These are phyloP conservation scores for Hydropsyche betteni DNA, from an alignment of 2,888 invertebrate species.

Conservation along the genomic window DNA sequence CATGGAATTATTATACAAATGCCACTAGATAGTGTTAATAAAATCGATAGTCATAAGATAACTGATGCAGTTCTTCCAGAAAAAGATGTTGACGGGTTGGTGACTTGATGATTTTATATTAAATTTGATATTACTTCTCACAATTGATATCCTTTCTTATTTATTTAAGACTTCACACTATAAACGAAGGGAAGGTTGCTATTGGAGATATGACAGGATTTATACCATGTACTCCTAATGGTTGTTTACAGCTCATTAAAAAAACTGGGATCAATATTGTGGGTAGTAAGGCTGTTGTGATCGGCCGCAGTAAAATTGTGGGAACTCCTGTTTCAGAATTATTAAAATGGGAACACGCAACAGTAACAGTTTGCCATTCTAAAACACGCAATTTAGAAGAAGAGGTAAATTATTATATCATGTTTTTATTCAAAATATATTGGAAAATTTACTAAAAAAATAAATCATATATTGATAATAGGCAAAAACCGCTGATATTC, in stretches of 20 bases:
- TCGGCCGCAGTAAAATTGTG: conserved; percentile 97
- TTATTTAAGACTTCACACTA: conserved; percentile 77
- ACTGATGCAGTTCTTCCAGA: conserved; percentile 87
- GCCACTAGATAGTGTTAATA: conserved; percentile 86
- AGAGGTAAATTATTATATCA: conserved; percentile 65
- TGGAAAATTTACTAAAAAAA: neutral
- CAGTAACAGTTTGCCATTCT: conserved; percentile 97
- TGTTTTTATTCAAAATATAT: neutral
- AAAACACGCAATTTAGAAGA: conserved; percentile 84
- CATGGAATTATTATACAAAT: conserved; percentile 98
- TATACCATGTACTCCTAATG: conserved; percentile 96
- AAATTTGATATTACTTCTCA: neutral
- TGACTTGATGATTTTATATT: neutral
- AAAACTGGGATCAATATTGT: conserved; percentile 78
- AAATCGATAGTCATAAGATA: conserved; percentile 86
- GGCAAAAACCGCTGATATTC: conserved; percentile 87
- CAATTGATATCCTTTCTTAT: neutral
- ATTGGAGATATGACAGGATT: conserved; percentile 91
- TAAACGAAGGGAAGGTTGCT: conserved; percentile 92
- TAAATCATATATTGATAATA: conserved; percentile 54
- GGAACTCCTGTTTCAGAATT: conserved; percentile 95
- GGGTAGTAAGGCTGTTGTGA: conserved; percentile 89
- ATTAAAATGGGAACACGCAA: conserved; percentile 95
- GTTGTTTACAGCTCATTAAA: conserved; percentile 91
- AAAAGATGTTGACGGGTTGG: conserved; percentile 95